Base-by-base conservation (phyloP, 1,140 invertebrate genomes). In the Antheraea pernyi region DNA sequence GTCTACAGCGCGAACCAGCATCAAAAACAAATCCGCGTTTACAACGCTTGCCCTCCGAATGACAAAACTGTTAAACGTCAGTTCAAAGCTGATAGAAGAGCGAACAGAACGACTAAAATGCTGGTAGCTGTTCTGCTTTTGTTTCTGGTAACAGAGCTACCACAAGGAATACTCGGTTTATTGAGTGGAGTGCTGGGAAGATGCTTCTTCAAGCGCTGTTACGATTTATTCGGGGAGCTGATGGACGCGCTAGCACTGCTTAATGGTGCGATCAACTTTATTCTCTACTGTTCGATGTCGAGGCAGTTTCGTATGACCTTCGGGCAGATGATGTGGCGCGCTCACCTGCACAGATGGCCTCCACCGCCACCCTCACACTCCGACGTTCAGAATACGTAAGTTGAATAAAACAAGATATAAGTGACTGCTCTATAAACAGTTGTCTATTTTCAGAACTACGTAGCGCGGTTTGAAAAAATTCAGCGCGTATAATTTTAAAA, bases 221-320 rank as follows among this genome's bases (percentile, higher is more conserved):
- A 97, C 81, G 93, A 95, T 89, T 95, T 95, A 39, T 96, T 98
- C 68, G 97, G 97, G 0, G 97, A 98, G 82, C 80, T 98, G 10
- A 97, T 98, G 96, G 98, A 99, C 86, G 95, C 98, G 10, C 90
- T 99, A 68, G 98, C 98, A 0, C 91, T 99, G 7, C 92, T 99
- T 42, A 99, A 99, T 92, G 97, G 97, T 7, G 96, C 97, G 9
- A 96, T 99, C 64, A 99, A 98, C 84, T 99, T 99, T 85, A 96
- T 99, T 48, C 94, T 99, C 6, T 99, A 99, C 85, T 99, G 98
- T 77, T 95, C 96, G 30, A 99, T 99, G 98, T 98, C 97, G 64
- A 93, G 96, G 65, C 97, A 98, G 93, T 99, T 99, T 88, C 94
- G 98, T 16, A 94, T 95, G 67, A 98, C 97, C 3, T 99, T 98